A percentile compares a stretch with the other conserved stretches of the same genome.
Evolutionary conservation across 2,797 vertebrate species (phyloP).

Genomic region (Halcyon badia): DNA sequence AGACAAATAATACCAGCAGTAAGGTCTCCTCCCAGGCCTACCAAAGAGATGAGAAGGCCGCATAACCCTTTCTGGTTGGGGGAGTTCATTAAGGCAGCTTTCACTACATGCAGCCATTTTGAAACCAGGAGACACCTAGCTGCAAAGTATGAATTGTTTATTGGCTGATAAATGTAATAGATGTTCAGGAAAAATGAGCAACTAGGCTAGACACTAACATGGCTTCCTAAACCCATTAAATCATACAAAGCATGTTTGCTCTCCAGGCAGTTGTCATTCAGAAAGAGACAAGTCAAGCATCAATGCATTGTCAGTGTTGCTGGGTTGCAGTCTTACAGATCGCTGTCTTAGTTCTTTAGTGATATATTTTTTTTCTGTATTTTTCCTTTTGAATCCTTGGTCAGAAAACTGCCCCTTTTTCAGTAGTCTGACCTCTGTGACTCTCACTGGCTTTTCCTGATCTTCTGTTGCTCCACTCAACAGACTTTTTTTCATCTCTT

Average conservation of each 20-base stretch:
- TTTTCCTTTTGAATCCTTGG: neutral
- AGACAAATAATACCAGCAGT: neutral
- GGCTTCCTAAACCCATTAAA: neutral
- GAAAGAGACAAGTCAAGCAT: neutral
- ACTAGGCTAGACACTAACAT: neutral
- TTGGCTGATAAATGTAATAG: accelerated
- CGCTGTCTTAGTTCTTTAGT: neutral
- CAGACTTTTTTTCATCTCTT: neutral
- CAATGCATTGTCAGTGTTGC: neutral
- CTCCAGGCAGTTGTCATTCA: neutral
- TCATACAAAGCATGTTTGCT: neutral
- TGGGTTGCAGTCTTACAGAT: neutral
- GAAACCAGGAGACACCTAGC: neutral
- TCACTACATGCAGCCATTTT: neutral
- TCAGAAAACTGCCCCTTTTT: neutral
- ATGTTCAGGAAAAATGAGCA: neutral
- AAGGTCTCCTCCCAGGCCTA: neutral
- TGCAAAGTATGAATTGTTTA: neutral
- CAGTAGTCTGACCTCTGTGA: neutral
- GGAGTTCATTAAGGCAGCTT: neutral
- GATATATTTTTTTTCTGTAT: neutral
- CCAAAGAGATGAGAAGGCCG: neutral
- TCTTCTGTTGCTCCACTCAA: neutral
- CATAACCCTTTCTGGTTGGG: neutral
- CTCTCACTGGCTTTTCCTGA: neutral